Evolutionary conservation across 1,140 invertebrate species (phyloP), one percentile per base, ranked within the genome.

Genomic region (Ganaspis sp.): DNA sequence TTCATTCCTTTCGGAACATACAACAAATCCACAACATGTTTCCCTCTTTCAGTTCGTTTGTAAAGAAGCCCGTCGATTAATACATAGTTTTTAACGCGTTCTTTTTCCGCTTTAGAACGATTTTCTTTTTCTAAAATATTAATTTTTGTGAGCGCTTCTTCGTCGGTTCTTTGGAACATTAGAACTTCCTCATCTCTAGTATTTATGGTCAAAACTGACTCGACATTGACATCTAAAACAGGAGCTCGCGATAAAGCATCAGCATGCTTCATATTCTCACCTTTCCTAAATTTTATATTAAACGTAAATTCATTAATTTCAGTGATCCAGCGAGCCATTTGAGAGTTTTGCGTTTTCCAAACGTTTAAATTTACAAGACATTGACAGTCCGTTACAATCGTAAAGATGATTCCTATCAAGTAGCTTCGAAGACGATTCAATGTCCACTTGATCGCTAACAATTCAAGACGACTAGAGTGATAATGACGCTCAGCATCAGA

Each of bases 391-490:
- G 81, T 83, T 4, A 79, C 17, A 12, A 79, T 70, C 4, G 26
- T 45, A 58, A 85, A 82, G 0, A 37, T 4, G 4, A 81, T 73
- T 23, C 78, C 79, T 29, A 81, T 79, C 12, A 85, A 40, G 37
- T 79, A 82, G 9, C 29, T 29, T 69, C 79, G 40, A 29, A 82
- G 75, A 26, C 75, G 58, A 38, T 73, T 15, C 26, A 81, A 17
- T 4, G 40, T 9, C 40, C 40, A 15, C 8, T 2, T 15, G 11
- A 42, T 42, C 9, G 40, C 40, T 12, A 42, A 15, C 9, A 42
- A 42, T 15, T 42, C 40, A 42, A 42, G 40, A 42, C 40, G 15
- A 42, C 40, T 42, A 12, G 40, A 42, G 9, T 42, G 40, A 42
- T 42, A 42, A 11, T 12, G 15, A 12, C 40, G 9, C 15, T 42